These are phyloP conservation scores for Corythornis cristatus DNA, from an alignment of 2,113 vertebrate species.

Conservation along the genomic window DNA sequence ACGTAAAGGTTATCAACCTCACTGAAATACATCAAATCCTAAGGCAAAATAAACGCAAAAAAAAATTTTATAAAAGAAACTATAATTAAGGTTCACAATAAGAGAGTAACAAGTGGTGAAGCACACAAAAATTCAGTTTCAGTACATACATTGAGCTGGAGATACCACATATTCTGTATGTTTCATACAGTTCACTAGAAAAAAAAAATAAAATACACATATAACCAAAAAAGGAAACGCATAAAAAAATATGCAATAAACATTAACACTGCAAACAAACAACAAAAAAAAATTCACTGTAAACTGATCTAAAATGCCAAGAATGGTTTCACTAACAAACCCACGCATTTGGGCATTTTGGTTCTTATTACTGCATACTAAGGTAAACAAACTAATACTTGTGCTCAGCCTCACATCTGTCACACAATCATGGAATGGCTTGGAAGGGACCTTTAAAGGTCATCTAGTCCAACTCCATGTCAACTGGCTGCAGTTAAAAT, in stretches of 20 bases:
- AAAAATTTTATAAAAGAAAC: background rate
- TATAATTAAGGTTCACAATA: background rate
- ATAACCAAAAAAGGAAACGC: background rate
- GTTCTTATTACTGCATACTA: background rate
- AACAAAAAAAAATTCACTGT: background rate
- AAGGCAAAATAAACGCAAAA: conserved; percentile 31
- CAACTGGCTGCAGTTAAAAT: background rate
- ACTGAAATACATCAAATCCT: conserved; percentile 24
- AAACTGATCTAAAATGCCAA: background rate
- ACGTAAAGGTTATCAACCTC: conserved; percentile 8
- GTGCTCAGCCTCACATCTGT: background rate
- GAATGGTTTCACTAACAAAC: background rate
- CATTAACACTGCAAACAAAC: background rate
- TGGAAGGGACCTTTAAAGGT: background rate
- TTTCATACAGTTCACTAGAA: background rate
- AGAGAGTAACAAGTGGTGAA: background rate
- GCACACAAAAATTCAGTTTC: background rate
- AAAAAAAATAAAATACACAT: background rate
- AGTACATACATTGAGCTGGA: background rate
- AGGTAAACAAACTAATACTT: background rate
- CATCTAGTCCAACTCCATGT: background rate
- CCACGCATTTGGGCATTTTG: background rate
- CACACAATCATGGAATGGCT: background rate
- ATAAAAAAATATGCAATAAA: background rate
- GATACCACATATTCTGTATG: background rate